phyloP scores from a whole-genome alignment of 2,797 vertebrate species.

The Limnodromus scolopaceus region DNA sequence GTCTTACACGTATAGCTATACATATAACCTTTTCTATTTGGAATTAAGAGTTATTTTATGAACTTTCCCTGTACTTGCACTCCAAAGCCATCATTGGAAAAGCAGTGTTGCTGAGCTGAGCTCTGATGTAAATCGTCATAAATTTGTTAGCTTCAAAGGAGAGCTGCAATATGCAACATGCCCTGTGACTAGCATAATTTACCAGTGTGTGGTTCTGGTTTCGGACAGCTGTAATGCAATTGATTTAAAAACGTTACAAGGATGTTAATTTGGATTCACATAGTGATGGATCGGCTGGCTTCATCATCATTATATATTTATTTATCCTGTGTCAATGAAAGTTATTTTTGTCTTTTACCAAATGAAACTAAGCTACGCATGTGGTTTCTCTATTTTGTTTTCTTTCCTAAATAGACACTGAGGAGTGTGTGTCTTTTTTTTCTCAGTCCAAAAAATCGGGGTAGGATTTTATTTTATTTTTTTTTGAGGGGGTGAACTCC shows the following conservation, averaged over 20 bases:
- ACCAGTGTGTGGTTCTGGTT: neutral
- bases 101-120: neutral
- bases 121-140: neutral
- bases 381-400: neutral
- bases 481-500: neutral
- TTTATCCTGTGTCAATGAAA: neutral
- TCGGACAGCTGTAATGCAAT: neutral
- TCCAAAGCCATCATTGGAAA: neutral
- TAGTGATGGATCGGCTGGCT: neutral
- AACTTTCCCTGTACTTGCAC: neutral
- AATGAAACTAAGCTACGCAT: neutral
- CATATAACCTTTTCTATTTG: neutral
- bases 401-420: neutral
- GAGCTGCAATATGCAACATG: fast-evolving
- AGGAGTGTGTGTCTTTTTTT: fast-evolving
- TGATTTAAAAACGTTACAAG: neutral
- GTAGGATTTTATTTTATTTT: neutral
- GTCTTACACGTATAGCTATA: neutral
- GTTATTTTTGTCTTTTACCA: neutral
- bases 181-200: neutral
- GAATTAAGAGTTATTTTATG: neutral
- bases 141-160: neutral
- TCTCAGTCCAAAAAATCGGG: neutral
- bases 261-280: neutral
- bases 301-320: neutral